Evolutionary conservation across 2,797 vertebrate genomes (phyloP).

Genomic region (Rhincodon typus): DNA sequence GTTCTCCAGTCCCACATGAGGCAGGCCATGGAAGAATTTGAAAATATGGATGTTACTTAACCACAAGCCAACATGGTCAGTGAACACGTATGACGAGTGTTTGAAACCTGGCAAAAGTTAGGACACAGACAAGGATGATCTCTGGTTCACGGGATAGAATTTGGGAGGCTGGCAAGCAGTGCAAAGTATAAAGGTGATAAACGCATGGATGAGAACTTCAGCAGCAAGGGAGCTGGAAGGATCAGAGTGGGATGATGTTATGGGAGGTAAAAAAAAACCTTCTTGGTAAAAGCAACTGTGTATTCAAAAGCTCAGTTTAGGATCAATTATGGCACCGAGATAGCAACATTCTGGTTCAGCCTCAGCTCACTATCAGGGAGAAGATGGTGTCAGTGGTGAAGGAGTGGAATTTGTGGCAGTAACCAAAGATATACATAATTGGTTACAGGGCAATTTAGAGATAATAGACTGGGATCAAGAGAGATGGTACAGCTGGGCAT

Average conservation of each 20-base stretch:
- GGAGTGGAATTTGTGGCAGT: too few relatives aligned
- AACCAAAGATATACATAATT: too few relatives aligned
- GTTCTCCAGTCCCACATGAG: not conserved
- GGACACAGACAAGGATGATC: not conserved
- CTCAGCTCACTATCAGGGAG: too few relatives aligned
- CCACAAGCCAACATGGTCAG: not conserved
- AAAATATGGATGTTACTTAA: not conserved
- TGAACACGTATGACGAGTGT: not conserved
- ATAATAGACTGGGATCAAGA: too few relatives aligned
- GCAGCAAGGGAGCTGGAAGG: not conserved
- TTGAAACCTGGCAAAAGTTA: not conserved
- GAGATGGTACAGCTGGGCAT: too few relatives aligned
- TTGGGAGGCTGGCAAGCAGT: not conserved
- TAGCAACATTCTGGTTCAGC: too few relatives aligned
- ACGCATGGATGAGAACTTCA: not conserved
- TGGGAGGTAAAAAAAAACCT: not conserved
- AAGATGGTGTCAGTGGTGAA: too few relatives aligned
- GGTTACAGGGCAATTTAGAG: too few relatives aligned
- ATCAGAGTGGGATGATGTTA: not conserved
- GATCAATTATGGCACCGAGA: too few relatives aligned
- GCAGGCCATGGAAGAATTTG: not conserved
- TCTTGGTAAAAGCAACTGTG: not conserved
- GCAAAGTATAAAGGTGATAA: not conserved
- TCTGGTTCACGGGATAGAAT: not conserved
- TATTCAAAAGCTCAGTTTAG: not conserved